Base-by-base conservation (phyloP, 2,113 vertebrate species). In the Hippolais icterina region DNA sequence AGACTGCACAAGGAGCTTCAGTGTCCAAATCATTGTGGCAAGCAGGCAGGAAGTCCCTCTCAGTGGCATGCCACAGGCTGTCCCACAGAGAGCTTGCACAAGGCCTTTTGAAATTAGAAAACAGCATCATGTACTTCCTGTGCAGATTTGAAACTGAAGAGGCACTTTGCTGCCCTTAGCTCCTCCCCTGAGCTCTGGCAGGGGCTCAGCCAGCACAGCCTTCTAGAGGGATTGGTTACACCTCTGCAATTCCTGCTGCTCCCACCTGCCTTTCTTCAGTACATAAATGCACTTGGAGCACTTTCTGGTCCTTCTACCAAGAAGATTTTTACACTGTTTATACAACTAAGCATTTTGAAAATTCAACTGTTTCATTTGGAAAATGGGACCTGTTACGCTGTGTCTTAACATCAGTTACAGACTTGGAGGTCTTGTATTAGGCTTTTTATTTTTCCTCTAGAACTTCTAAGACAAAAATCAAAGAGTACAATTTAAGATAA, bases 51-150 rank as follows among this genome's bases (percentile, higher is more conserved):
- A 98, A 97, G 97, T 85, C 49, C 50, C 78, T 84, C 71, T 80
- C 90, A 14, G 95, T 33, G 86, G 77, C 90, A 49, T 22, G 85
- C 95, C 84, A 0, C 97, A 97, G 85, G 95, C 87, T 96, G 90
- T 95, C 96, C 83, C 52, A 27, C 86, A 89, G 39, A 92, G 83
- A 76, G 61, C 75, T 98, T 97, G 94, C 96, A 92, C 83, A 97
- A 97, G 83, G 44, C 13, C 2, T 77, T 88, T 90, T 94, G 90
- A 87, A 96, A 94, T 97, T 84, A 95, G 80, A 97, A 97, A 95
- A 95, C 5, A 89, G 54, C 80, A 82, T 52, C 10, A 5, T 85
- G 93, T 88, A n/a, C 60, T 92, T 89, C 66, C 59, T 88, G 82
- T 54, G 71, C 79, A 83, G 75, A 75, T 70, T 69, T 75, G 94